Conservation (phyloP, 2,888 invertebrate species). For the Erebia palarica region DNA sequence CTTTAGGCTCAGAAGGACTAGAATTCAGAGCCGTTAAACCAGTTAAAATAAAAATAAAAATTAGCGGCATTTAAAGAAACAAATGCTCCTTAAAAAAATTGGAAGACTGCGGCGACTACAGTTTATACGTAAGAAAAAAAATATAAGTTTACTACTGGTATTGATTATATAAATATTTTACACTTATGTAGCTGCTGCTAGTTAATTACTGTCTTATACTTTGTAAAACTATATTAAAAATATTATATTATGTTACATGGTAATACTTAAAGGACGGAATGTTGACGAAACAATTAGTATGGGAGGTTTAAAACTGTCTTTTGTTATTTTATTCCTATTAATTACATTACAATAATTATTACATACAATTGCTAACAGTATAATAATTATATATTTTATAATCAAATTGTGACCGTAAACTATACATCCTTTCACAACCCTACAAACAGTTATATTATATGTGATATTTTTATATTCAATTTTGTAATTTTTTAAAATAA, state of each 20-base stretch:
- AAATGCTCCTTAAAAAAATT: constrained; percentile 6
- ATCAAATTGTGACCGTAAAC: constrained; percentile 52
- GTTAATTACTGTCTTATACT: constrained; percentile 27
- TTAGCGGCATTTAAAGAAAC: constrained; percentile 15
- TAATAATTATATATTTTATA: constrained; percentile 39
- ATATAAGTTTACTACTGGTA: background rate
- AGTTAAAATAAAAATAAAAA: too few relatives aligned
- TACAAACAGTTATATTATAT: constrained; percentile 41
- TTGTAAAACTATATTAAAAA: constrained; percentile 21
- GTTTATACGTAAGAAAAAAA: background rate
- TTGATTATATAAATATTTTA: constrained; percentile 28
- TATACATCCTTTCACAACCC: constrained; percentile 60
- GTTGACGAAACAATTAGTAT: constrained; percentile 45
- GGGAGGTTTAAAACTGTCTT: background rate
- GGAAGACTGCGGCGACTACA: constrained; percentile 14
- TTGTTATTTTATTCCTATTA: background rate
- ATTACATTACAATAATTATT: background rate
- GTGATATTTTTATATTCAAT: constrained; percentile 1
- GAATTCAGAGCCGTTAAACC: too few relatives aligned
- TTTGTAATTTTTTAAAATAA: constrained; percentile 32
- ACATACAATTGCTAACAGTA: background rate
- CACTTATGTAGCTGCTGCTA: constrained; percentile 19
- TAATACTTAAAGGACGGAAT: constrained; percentile 76
- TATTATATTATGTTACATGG: constrained; percentile 48
- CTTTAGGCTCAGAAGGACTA: too few relatives aligned